Evolutionary conservation across 2,888 invertebrate species (phyloP).

Genomic region (Seira musarum): DNA sequence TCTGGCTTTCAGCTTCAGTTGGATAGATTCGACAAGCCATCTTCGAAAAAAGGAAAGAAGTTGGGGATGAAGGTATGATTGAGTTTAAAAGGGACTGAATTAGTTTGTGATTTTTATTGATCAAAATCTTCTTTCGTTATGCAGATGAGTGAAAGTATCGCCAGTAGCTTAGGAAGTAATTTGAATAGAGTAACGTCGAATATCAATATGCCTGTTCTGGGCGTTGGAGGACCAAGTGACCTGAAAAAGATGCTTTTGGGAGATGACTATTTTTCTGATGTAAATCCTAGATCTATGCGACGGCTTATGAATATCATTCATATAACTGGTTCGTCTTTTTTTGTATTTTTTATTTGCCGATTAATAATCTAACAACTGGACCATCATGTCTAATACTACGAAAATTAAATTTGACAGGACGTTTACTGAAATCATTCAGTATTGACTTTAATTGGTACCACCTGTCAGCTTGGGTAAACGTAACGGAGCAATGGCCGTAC

Average conservation of each 20-base stretch:
- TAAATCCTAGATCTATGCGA: slow-evolving; percentile 97
- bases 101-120: neutral
- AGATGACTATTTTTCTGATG: slow-evolving; percentile 99
- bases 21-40: slow-evolving; percentile 67
- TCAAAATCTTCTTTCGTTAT: slow-evolving; percentile 71
- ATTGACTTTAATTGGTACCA: slow-evolving; percentile 99
- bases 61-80: slow-evolving; percentile 66
- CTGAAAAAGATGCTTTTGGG: slow-evolving; percentile 90
- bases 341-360: slow-evolving; percentile 16
- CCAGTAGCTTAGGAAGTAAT: slow-evolving; percentile 92
- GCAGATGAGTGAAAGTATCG: slow-evolving; percentile 89
- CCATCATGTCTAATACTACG: neutral
- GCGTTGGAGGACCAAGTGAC: slow-evolving; percentile 82
- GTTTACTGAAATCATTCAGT: slow-evolving; percentile 97
- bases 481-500: slow-evolving; percentile 99
- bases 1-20: slow-evolving; percentile 67
- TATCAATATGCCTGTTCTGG: slow-evolving; percentile 69
- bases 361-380: neutral
- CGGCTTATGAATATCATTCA: slow-evolving; percentile 97
- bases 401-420: slow-evolving; percentile 76
- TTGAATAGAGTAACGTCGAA: slow-evolving; percentile 75
- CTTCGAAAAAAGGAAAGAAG: slow-evolving; percentile 80
- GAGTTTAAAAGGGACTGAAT: slow-evolving; percentile 26
- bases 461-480: slow-evolving; percentile 97
- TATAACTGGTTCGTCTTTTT: slow-evolving; percentile 82